Evolutionary conservation across 2,113 vertebrate species (phyloP).

Genomic region (Gasterosteus nipponicus): DNA sequence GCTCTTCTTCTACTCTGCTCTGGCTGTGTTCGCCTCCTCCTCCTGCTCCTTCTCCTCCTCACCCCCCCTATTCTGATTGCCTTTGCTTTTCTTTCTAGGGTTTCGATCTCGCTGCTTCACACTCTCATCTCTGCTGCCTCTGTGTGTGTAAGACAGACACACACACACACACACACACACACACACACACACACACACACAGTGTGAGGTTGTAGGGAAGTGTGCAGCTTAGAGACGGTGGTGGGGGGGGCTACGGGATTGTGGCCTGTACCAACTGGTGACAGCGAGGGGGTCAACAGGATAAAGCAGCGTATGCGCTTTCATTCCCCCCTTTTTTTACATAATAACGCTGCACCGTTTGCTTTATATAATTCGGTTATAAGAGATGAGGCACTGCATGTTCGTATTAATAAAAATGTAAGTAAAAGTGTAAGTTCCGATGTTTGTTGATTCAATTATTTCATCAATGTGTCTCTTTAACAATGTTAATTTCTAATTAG

Average conservation of each 20-base stretch:
- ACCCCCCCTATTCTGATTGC: slow-evolving; percentile 41
- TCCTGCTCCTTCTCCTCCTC: slow-evolving; percentile 24
- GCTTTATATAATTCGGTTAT: background rate
- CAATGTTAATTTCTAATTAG: background rate
- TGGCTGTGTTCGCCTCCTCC: slow-evolving; percentile 43
- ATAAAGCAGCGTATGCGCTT: slow-evolving; percentile 36
- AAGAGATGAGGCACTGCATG: background rate
- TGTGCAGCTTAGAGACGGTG: slow-evolving; percentile 56
- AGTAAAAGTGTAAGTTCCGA: too few species aligned
- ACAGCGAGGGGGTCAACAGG: slow-evolving; percentile 55
- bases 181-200: slow-evolving; percentile 28
- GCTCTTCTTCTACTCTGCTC: slow-evolving; percentile 27
- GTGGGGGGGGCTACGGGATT: slow-evolving; percentile 58
- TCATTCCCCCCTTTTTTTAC: slow-evolving; percentile 30
- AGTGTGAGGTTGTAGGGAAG: slow-evolving; percentile 57
- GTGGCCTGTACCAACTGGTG: slow-evolving; percentile 79
- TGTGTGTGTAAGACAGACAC: slow-evolving; percentile 26
- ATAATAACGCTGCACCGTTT: slow-evolving; percentile 35
- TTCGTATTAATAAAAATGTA: background rate
- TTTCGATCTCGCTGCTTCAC: slow-evolving; percentile 68
- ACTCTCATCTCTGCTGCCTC: slow-evolving; percentile 61
- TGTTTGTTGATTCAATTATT: background rate
- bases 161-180: slow-evolving; percentile 28
- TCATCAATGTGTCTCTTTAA: background rate
- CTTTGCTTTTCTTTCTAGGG: slow-evolving; percentile 62